Percentiles rank a stretch among this genome's conserved stretches.
These are phyloP conservation scores for Protosalanx chinensis DNA, from an alignment of 2,797 vertebrate species.

Conservation along the genomic window DNA sequence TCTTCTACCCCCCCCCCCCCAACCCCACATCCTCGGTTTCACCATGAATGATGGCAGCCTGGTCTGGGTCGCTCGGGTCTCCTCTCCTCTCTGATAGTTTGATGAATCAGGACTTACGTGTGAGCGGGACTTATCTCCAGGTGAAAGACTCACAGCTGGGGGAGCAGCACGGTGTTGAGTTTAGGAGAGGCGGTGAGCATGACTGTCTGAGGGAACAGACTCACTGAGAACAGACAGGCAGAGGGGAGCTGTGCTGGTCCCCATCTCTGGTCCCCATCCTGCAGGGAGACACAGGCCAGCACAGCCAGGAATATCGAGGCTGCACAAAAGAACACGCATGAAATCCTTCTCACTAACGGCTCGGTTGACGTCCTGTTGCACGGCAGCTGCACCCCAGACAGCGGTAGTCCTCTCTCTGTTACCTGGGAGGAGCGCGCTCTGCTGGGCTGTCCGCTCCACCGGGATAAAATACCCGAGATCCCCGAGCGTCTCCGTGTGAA, in stretches of 20 bases:
- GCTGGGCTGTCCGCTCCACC: slow-evolving; percentile 45
- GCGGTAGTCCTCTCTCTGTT: slow-evolving; percentile 21
- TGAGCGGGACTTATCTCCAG: neutral
- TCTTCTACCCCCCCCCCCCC: slow-evolving; percentile 49
- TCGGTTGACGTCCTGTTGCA: neutral
- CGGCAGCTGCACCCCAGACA: neutral
- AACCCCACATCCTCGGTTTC: slow-evolving; percentile 61
- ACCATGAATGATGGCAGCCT: slow-evolving; percentile 48
- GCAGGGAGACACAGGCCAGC: neutral
- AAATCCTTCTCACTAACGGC: neutral
- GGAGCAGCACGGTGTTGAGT: neutral
- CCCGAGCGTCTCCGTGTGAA: slow-evolving; percentile 71
- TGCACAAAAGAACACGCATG: neutral
- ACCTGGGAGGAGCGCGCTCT: slow-evolving; percentile 58
- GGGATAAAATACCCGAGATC: slow-evolving; percentile 60
- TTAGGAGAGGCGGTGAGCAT: neutral
- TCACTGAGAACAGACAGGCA: neutral
- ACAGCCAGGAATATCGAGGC: neutral
- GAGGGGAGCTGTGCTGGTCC: too few relatives aligned
- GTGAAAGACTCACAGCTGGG: neutral
- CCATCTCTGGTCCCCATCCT: neutral
- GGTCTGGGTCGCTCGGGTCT: slow-evolving; percentile 2
- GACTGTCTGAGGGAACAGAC: neutral
- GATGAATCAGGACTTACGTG: slow-evolving; percentile 7
- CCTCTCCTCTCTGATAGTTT: neutral